Conservation (phyloP, 2,888 invertebrate species). For the Sympetrum striolatum region DNA sequence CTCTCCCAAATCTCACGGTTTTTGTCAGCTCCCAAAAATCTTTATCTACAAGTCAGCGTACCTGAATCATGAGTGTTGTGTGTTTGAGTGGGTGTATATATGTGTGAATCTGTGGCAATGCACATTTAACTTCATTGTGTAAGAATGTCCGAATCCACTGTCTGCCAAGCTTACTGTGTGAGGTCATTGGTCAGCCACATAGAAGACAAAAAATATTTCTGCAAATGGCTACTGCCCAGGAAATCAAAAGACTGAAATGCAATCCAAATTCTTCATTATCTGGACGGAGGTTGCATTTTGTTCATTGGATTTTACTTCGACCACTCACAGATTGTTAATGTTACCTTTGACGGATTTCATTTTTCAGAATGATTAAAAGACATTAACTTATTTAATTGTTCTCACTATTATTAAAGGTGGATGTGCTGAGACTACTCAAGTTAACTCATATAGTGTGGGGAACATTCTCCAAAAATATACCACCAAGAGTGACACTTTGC, state of each 20-base stretch:
- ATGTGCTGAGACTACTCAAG: neutral
- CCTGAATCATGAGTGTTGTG: conserved; percentile 12
- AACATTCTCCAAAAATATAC: neutral
- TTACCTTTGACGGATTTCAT: neutral
- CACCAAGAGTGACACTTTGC: neutral
- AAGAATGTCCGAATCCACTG: neutral
- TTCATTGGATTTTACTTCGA: neutral
- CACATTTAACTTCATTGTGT: neutral
- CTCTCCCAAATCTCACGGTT: neutral
- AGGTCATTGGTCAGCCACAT: neutral
- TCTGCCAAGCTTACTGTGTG: neutral
- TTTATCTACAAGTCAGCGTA: conserved; percentile 8
- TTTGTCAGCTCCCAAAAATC: neutral
- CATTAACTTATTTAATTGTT: neutral
- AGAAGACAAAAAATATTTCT: neutral
- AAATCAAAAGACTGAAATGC: neutral
- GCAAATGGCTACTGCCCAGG: neutral
- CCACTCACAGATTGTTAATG: neutral
- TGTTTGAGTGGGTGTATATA: neutral
- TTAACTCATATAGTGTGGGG: neutral
- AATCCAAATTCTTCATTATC: neutral
- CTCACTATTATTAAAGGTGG: neutral
- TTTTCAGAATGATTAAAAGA: neutral
- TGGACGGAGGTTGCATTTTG: neutral
- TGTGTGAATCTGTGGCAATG: neutral